Conservation (phyloP, 2,888 invertebrate genomes). For the Dynastes hyllus region DNA sequence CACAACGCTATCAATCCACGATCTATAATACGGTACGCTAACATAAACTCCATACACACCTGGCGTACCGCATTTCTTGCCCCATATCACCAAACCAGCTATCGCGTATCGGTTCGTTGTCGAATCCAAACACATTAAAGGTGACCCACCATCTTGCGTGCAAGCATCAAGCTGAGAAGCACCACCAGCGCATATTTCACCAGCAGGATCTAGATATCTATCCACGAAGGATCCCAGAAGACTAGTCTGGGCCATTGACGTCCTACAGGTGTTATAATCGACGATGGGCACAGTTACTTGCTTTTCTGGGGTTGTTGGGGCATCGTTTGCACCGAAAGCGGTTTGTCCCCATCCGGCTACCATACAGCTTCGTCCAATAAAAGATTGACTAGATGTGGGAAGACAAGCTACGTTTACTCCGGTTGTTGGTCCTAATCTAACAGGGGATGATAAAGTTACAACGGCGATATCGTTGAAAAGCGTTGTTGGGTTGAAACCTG, state of each 20-base stretch:
- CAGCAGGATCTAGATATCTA: slow-evolving; percentile 63
- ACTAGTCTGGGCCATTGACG: slow-evolving; percentile 60
- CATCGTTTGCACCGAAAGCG: slow-evolving; percentile 74
- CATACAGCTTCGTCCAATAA: slow-evolving; percentile 71
- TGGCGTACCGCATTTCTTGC: slow-evolving; percentile 80
- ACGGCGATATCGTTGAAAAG: slow-evolving; percentile 89
- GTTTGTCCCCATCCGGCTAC: slow-evolving; percentile 94
- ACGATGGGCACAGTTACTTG: slow-evolving; percentile 85
- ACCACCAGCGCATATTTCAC: slow-evolving; percentile 68
- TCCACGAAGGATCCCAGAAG: slow-evolving; percentile 64
- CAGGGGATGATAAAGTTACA: slow-evolving; percentile 72
- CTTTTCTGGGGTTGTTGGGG: slow-evolving; percentile 77
- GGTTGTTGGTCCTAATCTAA: slow-evolving; percentile 72
- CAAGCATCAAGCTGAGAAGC: slow-evolving; percentile 65
- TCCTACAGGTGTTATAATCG: slow-evolving; percentile 71
- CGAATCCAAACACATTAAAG: slow-evolving; percentile 75
- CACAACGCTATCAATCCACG: slow-evolving; percentile 77
- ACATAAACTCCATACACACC: slow-evolving; percentile 87
- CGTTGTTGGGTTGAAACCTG: slow-evolving; percentile 81
- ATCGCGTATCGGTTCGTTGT: slow-evolving; percentile 75
- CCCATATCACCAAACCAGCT: slow-evolving; percentile 83
- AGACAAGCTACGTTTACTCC: slow-evolving; percentile 77
- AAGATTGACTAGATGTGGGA: slow-evolving; percentile 69
- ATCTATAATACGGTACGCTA: slow-evolving; percentile 79
- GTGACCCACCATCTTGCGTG: slow-evolving; percentile 81